Base-by-base conservation (phyloP, 2,888 invertebrate genomes). In the Cephus spinipes region DNA sequence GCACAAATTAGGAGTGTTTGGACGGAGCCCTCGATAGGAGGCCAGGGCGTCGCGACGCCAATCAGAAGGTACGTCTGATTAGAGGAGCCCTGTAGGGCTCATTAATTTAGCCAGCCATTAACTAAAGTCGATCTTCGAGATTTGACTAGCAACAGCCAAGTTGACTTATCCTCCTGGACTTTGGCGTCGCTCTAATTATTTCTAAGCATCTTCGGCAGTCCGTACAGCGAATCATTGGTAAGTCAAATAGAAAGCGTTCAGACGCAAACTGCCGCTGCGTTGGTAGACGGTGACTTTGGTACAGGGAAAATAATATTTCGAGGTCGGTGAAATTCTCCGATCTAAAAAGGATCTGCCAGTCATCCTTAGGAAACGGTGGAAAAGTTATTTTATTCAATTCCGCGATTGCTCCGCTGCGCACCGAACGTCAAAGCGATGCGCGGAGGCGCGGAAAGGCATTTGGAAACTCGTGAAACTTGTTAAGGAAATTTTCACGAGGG, bases 41-140 rank as follows among this genome's bases (percentile, higher is more conserved):
- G 55, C 55, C 55, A 23, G 76, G 78, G 79, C 81, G 79, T 78
- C 82, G 84, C 78, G 82, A 81, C 83, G 83, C 86, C 87, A 90
- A 89, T 91, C 88, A 89, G 85, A 86, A 88, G 87, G 84, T 87
- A 87, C 86, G 89, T 89, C 87, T 91, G 90, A 91, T 91, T 90
- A 90, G 89, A 91, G 90, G 88, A 55, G 55, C 55, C 87, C 86
- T 85, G 84, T 82, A 80, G 80, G 83, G 81, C 86, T 89, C 88
- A 88, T 90, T 90, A 90, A 90, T 90, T 23, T 89, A 89, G 79
- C 85, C 77, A 71, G 76, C 79, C 69, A 32, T 79, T 85, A 81
- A 80, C 76, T 80, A 73, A 78, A 82, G 85, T 82, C 85, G 86
- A 88, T 89, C 87, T 88, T 86, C 83, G 80, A 78, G 78, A 79